Evolutionary conservation across 2,113 vertebrate genomes (phyloP).

Genomic region (Tychaedon coryphoeus): DNA sequence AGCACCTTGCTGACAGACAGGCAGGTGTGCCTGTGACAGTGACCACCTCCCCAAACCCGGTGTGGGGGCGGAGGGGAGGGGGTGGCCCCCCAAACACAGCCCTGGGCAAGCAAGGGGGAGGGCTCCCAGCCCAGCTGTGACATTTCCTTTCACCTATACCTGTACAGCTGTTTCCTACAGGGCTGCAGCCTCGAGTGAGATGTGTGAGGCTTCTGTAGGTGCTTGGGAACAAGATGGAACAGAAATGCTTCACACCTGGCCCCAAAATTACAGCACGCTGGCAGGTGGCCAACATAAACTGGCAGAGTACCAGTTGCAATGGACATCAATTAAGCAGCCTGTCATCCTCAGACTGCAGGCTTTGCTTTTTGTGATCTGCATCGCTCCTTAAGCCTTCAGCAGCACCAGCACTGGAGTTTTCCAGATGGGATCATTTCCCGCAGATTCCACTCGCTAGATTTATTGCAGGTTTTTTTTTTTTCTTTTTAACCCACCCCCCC

Average conservation of each 20-base stretch:
- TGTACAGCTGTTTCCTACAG: constrained; percentile 79
- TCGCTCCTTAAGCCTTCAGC: constrained; percentile 68
- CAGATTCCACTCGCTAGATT: constrained; percentile 72
- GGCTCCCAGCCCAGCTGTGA: constrained; percentile 65
- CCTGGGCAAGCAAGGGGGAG: constrained; percentile 38
- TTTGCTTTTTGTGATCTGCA: constrained; percentile 60
- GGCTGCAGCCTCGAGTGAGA: constrained; percentile 69
- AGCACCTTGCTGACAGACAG: constrained; percentile 49
- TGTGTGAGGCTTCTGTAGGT: constrained; percentile 75
- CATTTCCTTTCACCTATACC: constrained; percentile 73
- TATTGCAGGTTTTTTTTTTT: constrained; percentile 41
- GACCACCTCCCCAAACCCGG: background rate
- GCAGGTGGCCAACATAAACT: constrained; percentile 77
- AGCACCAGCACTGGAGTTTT: constrained; percentile 72
- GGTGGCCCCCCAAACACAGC: constrained; percentile 13
- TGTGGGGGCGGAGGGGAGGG: background rate
- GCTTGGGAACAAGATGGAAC: constrained; percentile 80
- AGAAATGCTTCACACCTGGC: constrained; percentile 84
- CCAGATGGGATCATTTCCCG: constrained; percentile 78
- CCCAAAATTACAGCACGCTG: constrained; percentile 80
- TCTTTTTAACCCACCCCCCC: background rate
- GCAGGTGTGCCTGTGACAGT: constrained; percentile 44
- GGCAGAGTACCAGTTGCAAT: constrained; percentile 80
- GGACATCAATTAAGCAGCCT: constrained; percentile 83
- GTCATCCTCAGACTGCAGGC: constrained; percentile 76